These are phyloP conservation scores for Eulemur mongoz DNA, from an alignment of 2,797 vertebrate species.

Conservation along the genomic window DNA sequence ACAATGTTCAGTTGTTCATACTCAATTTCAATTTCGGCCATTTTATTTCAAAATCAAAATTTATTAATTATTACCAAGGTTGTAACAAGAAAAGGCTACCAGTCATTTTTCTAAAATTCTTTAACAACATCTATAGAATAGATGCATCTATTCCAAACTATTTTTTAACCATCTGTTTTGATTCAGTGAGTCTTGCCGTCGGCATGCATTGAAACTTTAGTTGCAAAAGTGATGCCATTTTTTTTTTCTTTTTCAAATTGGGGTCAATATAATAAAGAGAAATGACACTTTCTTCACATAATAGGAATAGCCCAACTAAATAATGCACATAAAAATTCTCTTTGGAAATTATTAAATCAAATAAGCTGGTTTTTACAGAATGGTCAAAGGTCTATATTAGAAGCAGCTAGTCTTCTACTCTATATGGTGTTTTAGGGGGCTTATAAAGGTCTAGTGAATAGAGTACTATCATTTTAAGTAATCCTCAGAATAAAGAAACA, in stretches of 20 bases:
- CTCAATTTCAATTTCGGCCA: conserved; percentile 33
- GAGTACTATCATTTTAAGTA: background rate
- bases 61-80: background rate
- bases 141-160: background rate
- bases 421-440: background rate
- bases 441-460: background rate
- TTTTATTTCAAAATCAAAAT: conserved; percentile 51
- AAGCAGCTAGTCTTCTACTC: background rate
- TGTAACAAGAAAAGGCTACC: background rate
- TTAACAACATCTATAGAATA: background rate
- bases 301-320: conserved; percentile 19
- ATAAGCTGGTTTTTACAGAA: background rate
- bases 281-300: background rate
- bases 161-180: conserved; percentile 17
- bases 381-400: background rate
- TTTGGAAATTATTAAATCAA: conserved; percentile 2
- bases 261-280: conserved; percentile 1
- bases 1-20: background rate
- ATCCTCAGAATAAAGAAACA: conserved; percentile 24
- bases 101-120: conserved; percentile 9
- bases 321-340: background rate
- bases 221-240: background rate
- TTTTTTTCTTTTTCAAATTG: conserved; percentile 21
- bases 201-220: background rate
- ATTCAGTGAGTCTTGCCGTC: background rate